Evolutionary conservation across 2,797 vertebrate genomes (phyloP), one percentile per base, ranked within the genome.

Genomic region (Cephalopachus bancanus): DNA sequence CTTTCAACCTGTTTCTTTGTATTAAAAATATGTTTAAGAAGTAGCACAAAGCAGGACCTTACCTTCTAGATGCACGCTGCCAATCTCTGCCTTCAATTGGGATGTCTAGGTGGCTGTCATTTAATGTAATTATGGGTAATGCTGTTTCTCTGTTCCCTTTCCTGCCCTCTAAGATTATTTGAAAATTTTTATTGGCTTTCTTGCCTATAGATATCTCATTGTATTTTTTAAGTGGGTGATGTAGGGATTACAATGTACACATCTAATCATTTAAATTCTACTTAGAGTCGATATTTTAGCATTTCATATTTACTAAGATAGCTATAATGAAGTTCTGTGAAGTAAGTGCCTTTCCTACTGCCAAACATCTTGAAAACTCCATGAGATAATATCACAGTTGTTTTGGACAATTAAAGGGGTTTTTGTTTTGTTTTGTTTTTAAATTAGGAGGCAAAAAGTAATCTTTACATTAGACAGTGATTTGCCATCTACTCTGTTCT

Each of bases 161-260:
- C 26, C 19, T 71, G 69, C 33, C 10, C 69, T 71, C 69, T 67
- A 57, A 85, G 33, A 64, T 72, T 65, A 64, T 30, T 10, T 24
- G 10, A 64, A 72, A 57, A 81, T 88, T 78, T 89, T 80, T 85
- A 94, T 37, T 89, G 67, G 33, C 44, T 88, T 80, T 97, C 44
- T 55, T n/a, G 67, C 24, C 44, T 69, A 49, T 4, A 37, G 37
- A 37, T 37, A 74, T 33, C 15, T 81, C 67, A 30, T 26, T 78
- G 53, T 60, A 71, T 62, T 67, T 81, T 84, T 92, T 55, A 60
- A 67, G 59, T 60, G 60, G n/a, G 24, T 80, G 17, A 16, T 75
- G 26, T 15, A 67, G 53, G 53, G 24, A 84, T 49, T 79, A 67
- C 15, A 80, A 53, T 71, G 72, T 51, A 65, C 1, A 69, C 9